A percentile compares a stretch with the other conserved stretches of the same genome.
phyloP scores from a whole-genome alignment of 2,113 vertebrate species.

The Sceloporus undulatus region DNA sequence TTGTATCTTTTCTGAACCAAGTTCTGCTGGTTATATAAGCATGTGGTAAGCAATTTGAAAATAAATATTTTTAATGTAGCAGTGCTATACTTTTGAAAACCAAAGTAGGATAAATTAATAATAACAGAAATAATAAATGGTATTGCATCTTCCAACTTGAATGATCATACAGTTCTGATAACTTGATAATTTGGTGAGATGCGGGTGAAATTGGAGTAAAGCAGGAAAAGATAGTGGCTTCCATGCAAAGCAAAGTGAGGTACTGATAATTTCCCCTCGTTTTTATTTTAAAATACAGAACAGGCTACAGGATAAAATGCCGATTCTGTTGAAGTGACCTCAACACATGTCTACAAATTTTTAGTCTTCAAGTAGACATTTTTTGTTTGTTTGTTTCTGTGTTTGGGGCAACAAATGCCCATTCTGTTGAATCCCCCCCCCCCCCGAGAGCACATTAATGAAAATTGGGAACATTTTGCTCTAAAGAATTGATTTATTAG shows the following conservation, averaged over 20 bases:
- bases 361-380: no score
- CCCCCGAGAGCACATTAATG: neutral
- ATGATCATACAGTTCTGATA: neutral
- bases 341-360: no score
- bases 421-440: no score
- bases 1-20: no score
- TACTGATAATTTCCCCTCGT: no score
- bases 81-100: neutral
- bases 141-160: neutral
- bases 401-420: no score
- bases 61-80: neutral
- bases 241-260: neutral
- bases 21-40: neutral
- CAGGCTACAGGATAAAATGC: no score
- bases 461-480: neutral
- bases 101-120: neutral
- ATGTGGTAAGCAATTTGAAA: neutral
- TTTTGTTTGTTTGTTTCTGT: no score
- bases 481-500: neutral
- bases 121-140: neutral
- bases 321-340: no score
- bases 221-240: neutral
- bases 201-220: neutral
- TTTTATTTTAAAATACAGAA: neutral
- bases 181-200: neutral